Conservation (phyloP, 1,140 invertebrate genomes). For the Micrasema longulum region DNA sequence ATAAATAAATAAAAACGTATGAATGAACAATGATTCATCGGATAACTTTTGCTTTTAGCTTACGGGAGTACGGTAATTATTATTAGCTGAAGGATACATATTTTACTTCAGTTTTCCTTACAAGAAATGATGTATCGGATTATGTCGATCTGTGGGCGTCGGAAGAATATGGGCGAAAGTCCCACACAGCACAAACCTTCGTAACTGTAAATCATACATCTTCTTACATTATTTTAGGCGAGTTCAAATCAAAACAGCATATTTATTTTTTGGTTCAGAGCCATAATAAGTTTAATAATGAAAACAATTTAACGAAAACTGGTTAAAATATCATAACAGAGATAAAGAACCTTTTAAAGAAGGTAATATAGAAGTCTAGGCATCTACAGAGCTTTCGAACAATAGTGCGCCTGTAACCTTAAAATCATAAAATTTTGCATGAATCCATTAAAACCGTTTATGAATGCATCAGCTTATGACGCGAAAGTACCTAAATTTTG, state of each 20-base stretch:
- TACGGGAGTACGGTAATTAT: background rate
- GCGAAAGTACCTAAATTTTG: no score
- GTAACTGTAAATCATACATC: constrained; percentile 15
- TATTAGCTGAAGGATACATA: no score
- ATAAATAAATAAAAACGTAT: background rate
- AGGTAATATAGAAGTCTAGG: no score
- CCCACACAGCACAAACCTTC: constrained; percentile 22
- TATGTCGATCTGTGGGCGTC: background rate
- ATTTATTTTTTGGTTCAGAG: background rate
- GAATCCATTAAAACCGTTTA: background rate
- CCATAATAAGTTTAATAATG: background rate
- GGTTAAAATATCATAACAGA: background rate
- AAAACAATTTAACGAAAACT: background rate
- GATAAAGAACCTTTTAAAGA: no score
- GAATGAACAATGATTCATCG: background rate
- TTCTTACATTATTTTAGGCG: background rate
- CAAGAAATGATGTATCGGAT: background rate
- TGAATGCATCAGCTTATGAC: background rate
- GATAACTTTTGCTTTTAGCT: background rate
- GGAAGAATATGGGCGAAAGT: constrained; percentile 9
- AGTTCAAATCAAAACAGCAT: background rate
- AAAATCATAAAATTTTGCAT: no score
- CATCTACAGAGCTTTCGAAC: no score
- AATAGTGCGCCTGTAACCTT: no score
- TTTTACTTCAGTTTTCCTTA: no score